These are phyloP conservation scores for Prietella phreatophila DNA, from an alignment of 2,113 vertebrate genomes.

Conservation along the genomic window DNA sequence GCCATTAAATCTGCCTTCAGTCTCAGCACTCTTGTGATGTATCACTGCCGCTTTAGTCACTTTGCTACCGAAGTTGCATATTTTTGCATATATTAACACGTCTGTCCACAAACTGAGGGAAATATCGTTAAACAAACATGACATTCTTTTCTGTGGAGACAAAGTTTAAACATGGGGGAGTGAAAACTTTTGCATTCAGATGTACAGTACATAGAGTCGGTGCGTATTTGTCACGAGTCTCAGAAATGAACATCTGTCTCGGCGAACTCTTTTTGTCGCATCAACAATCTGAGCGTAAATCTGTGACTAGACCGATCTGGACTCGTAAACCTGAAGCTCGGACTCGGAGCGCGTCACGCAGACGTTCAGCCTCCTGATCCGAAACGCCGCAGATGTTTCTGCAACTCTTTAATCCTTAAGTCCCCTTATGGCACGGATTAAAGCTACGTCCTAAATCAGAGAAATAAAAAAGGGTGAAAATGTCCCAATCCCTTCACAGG, in stretches of 20 bases:
- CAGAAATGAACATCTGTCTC: not conserved
- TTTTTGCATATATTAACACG: constrained; percentile 41
- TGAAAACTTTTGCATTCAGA: not conserved
- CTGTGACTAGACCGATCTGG: not conserved
- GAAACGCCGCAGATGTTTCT: not conserved
- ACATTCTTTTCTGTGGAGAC: not conserved
- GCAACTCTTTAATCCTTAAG: not conserved
- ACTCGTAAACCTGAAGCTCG: not conserved
- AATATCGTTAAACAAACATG: not conserved
- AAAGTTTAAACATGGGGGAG: not conserved
- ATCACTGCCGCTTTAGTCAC: constrained; percentile 26
- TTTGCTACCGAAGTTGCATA: constrained; percentile 31
- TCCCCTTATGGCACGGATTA: not conserved
- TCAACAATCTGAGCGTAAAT: not conserved
- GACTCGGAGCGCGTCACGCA: not conserved
- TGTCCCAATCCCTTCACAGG: not conserved
- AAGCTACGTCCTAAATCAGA: not conserved
- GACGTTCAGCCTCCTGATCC: not conserved
- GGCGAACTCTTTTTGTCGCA: not conserved
- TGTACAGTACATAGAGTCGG: not conserved
- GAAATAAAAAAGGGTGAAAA: not conserved
- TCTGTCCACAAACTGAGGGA: not conserved
- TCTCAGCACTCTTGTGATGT: constrained; percentile 22
- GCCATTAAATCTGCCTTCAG: constrained; percentile 63
- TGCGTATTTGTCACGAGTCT: not conserved